Conservation (phyloP, 2,797 vertebrate species). For the Gymnothorax javanicus region DNA sequence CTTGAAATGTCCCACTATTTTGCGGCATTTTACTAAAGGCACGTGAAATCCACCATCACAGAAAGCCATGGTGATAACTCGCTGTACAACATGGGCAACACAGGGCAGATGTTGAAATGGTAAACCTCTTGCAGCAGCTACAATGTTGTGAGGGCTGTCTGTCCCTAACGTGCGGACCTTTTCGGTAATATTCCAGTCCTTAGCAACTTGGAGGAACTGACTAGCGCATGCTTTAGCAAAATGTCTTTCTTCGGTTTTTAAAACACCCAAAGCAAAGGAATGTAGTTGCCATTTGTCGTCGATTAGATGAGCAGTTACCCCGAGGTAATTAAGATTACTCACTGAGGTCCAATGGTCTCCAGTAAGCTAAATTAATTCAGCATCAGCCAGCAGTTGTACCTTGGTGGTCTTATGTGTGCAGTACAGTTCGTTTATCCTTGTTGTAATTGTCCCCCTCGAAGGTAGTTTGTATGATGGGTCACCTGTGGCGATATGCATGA, state of each 20-base stretch:
- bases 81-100: conserved; percentile 28
- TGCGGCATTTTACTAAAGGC: conserved; percentile 26
- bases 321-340: no score
- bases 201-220: conserved; percentile 28
- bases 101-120: conserved; percentile 22
- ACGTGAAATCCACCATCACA: conserved; percentile 1
- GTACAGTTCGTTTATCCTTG: no score
- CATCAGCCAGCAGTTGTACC: no score
- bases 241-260: background rate
- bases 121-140: conserved; percentile 10
- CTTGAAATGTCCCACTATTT: conserved; percentile 40
- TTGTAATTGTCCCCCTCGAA: no score
- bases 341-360: no score
- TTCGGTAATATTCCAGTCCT: conserved; percentile 22
- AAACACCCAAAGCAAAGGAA: background rate
- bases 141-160: conserved; percentile 13
- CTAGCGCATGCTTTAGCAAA: conserved; percentile 13
- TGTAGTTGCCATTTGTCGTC: no score
- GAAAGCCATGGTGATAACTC: conserved; percentile 27
- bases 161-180: conserved; percentile 28
- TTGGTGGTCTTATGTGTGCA: no score
- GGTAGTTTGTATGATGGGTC: no score
- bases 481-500: no score
- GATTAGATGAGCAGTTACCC: no score
- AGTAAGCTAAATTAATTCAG: no score